phyloP scores from a whole-genome alignment of 2,113 vertebrate genomes.

The Rhodinocichla rosea region DNA sequence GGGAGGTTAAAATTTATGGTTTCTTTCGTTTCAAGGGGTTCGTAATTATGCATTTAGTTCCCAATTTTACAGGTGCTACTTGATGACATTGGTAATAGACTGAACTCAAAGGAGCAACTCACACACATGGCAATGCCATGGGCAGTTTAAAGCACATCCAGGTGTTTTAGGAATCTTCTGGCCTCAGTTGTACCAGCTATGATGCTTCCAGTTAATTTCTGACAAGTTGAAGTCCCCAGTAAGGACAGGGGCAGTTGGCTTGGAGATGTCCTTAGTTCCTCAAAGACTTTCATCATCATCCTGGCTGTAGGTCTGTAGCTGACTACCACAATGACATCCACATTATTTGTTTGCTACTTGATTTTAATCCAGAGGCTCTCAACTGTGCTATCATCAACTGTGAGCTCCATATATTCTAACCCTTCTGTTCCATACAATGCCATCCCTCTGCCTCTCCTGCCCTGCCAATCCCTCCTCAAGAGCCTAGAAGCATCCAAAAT shows the following conservation, averaged over 20 bases:
- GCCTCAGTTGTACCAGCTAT: neutral
- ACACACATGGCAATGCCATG: accelerated
- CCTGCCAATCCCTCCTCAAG: neutral
- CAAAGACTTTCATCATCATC: neutral
- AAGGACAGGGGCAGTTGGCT: neutral
- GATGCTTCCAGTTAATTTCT: neutral
- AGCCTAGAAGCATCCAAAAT: neutral
- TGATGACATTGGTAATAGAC: neutral
- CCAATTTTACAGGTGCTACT: neutral
- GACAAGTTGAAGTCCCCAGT: neutral
- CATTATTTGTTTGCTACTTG: neutral
- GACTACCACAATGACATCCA: accelerated
- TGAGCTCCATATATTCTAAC: neutral
- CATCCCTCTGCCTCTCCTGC: neutral
- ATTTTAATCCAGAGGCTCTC: neutral
- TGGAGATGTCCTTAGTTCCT: neutral
- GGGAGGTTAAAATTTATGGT: neutral
- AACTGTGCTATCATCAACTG: neutral
- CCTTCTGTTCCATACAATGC: neutral
- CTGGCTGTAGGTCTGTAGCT: neutral
- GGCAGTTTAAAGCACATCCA: neutral
- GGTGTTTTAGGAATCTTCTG: neutral
- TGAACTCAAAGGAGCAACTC: neutral
- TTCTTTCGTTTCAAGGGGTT: neutral
- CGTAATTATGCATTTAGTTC: neutral